Percentiles rank a stretch among this genome's conserved stretches.
phyloP scores from a whole-genome alignment of 2,797 vertebrate genomes.

The Aplochiton taeniatus region DNA sequence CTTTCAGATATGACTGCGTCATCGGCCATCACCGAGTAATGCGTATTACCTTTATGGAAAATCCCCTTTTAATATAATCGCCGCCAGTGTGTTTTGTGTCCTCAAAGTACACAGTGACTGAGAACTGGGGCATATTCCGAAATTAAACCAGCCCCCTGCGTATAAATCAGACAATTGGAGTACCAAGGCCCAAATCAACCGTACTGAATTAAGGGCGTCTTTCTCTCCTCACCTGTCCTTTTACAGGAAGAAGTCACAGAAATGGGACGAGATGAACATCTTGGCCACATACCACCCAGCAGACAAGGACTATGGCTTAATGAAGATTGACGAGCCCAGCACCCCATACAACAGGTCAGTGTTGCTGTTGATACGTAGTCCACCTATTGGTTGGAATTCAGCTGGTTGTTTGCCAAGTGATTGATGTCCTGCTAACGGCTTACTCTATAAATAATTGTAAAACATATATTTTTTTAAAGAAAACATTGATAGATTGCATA shows the following conservation, averaged over 20 bases:
- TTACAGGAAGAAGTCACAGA: slow-evolving; percentile 95
- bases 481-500: too few relatives aligned
- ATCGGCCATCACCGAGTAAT: too few relatives aligned
- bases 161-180: slow-evolving; percentile 35
- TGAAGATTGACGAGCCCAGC: slow-evolving; percentile 98
- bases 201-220: slow-evolving; percentile 4
- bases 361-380: background rate
- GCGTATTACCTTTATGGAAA: too few relatives aligned
- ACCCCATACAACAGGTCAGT: slow-evolving; percentile 92
- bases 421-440: too few relatives aligned
- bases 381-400: too few relatives aligned
- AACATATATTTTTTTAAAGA: too few relatives aligned
- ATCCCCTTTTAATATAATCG: background rate
- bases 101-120: slow-evolving; percentile 40
- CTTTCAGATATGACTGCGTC: too few relatives aligned
- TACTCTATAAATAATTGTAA: too few relatives aligned
- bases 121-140: slow-evolving; percentile 55
- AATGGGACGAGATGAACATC: slow-evolving; percentile 99
- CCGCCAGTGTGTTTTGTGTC: slow-evolving; percentile 28
- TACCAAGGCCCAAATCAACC: slow-evolving; percentile 32
- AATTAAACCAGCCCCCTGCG: slow-evolving; percentile 41
- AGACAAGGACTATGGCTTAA: slow-evolving; percentile 96
- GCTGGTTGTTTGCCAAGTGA: too few relatives aligned
- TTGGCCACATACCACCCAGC: slow-evolving; percentile 95
- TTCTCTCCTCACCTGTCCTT: slow-evolving; percentile 19